phyloP scores from a whole-genome alignment of 1,140 invertebrate species.

The Habropoda laboriosa region DNA sequence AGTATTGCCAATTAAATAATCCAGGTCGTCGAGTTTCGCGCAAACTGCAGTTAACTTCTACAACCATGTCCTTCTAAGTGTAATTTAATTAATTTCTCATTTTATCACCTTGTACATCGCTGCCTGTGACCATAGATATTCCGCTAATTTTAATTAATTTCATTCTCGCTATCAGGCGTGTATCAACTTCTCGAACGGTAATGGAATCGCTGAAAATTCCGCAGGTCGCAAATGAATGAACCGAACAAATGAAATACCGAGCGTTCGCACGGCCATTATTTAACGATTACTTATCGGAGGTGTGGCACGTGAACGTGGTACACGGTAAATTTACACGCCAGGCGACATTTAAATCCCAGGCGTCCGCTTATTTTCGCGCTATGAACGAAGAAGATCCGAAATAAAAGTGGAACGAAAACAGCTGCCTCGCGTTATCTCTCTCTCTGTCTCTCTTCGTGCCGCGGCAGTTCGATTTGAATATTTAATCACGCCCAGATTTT shows the following conservation, averaged over 20 bases:
- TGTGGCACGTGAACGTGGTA: neutral
- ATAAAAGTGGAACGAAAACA: constrained; percentile 16
- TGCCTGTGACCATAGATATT: neutral
- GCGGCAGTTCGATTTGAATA: constrained; percentile 3
- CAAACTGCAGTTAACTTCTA: too few relatives aligned
- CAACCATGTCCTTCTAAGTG: too few relatives aligned
- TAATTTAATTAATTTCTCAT: neutral
- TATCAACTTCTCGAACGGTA: too few relatives aligned
- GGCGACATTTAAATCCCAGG: constrained; percentile 16
- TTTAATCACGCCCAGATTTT: constrained; percentile 6
- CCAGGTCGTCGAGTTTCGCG: too few relatives aligned
- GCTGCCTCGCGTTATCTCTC: neutral
- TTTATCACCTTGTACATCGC: neutral
- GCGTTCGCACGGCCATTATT: neutral
- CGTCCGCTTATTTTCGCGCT: constrained; percentile 4
- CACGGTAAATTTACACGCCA: neutral
- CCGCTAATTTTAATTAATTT: neutral
- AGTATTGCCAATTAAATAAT: too few relatives aligned
- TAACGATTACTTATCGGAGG: constrained; percentile 5
- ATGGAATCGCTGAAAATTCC: too few relatives aligned
- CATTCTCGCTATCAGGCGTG: too few relatives aligned
- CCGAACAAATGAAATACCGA: neutral
- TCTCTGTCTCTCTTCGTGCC: neutral
- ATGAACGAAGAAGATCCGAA: neutral
- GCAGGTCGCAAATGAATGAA: neutral